A percentile compares a stretch with the other conserved stretches of the same genome.
phyloP scores from a whole-genome alignment of 2,888 invertebrate species.

The Luffia ferchaultella region DNA sequence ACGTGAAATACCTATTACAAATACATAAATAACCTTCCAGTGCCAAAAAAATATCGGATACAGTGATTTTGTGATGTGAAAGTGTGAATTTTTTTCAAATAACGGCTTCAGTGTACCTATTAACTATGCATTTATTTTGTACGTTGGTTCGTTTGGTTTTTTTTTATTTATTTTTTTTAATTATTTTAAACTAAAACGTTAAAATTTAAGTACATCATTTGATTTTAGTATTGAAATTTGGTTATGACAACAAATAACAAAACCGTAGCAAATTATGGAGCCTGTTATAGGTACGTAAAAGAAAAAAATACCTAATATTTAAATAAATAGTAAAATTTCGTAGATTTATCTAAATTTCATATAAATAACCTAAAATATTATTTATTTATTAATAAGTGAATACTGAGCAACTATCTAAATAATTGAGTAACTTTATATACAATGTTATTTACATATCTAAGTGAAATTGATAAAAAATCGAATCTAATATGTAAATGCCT shows the following conservation, averaged over 20 bases:
- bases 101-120: neutral
- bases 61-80: neutral
- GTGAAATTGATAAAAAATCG: too few relatives aligned
- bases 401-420: too few relatives aligned
- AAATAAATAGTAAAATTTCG: too few relatives aligned
- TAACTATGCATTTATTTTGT: neutral
- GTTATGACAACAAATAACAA: neutral
- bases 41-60: neutral
- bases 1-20: neutral
- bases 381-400: too few relatives aligned
- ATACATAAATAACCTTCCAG: neutral
- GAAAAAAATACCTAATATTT: neutral
- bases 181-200: neutral
- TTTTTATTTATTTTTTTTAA: neutral
- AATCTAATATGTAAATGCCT: too few relatives aligned
- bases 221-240: neutral
- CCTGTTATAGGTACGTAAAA: neutral
- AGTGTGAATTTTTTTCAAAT: neutral
- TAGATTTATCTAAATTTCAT: too few relatives aligned
- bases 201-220: neutral
- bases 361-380: too few relatives aligned
- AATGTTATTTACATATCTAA: too few relatives aligned
- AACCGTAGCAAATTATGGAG: neutral
- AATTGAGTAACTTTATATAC: too few relatives aligned
- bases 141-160: neutral